These are phyloP conservation scores for Lipotes vexillifer DNA, from an alignment of 2,113 vertebrate genomes.

Conservation along the genomic window DNA sequence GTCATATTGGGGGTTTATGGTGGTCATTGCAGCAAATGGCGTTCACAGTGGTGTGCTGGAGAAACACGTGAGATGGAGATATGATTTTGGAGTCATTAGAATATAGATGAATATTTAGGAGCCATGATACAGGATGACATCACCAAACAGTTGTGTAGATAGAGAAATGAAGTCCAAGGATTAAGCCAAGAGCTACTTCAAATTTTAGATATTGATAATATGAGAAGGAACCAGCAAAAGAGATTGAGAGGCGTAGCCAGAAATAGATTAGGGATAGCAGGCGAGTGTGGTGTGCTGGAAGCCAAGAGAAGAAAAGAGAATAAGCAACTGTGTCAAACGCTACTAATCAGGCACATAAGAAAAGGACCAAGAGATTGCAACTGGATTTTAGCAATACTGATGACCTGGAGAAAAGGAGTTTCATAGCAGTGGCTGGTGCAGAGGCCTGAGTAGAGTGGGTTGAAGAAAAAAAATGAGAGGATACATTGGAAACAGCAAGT, in stretches of 20 bases:
- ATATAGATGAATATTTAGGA: neutral
- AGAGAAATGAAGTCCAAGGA: neutral
- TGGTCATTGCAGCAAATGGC: neutral
- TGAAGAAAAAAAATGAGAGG: neutral
- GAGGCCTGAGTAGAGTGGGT: neutral
- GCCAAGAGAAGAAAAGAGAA: neutral
- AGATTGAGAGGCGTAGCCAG: neutral
- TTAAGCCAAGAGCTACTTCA: neutral
- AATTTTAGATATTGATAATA: neutral
- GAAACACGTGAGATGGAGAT: neutral
- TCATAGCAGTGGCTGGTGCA: neutral
- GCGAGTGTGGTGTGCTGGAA: neutral
- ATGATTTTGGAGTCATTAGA: neutral
- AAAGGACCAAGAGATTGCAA: neutral
- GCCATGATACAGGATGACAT: neutral
- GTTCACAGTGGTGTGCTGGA: neutral
- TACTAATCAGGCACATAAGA: neutral
- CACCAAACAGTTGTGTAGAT: neutral
- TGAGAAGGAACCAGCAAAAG: neutral
- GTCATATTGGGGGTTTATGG: neutral
- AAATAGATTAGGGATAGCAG: neutral
- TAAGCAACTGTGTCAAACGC: neutral
- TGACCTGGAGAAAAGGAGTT: neutral
- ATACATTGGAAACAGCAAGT: neutral
- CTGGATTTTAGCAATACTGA: neutral